These are phyloP conservation scores for Orbicella faveolata DNA, from an alignment of 64 coral and sea anemone genomes.

Conservation along the genomic window DNA sequence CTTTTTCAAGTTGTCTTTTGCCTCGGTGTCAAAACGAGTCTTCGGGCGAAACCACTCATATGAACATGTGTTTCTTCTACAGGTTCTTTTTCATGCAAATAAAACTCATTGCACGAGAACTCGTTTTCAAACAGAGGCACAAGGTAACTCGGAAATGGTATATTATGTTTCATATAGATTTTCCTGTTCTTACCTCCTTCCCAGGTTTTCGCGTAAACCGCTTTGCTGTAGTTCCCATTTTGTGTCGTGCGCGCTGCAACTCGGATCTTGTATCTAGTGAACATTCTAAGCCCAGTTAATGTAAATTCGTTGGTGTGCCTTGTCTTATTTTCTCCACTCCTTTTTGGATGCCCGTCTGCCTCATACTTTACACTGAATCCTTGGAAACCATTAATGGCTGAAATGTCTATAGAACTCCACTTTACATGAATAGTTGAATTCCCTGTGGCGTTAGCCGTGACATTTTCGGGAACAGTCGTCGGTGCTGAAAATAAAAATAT, in stretches of 20 bases:
- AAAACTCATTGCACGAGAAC: no score
- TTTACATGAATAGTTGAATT: conserved; percentile 12
- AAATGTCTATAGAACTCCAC: not conserved
- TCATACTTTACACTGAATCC: conserved; percentile 32
- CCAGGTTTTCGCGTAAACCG: not conserved
- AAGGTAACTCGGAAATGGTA: no score
- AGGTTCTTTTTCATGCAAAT: no score
- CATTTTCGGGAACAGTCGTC: conserved; percentile 1
- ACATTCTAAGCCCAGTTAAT: conserved; percentile 7
- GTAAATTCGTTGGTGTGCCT: not conserved
- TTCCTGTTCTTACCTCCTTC: conserved; percentile 38
- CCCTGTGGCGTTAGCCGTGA: not conserved
- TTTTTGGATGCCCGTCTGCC: not conserved
- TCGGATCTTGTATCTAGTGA: conserved; percentile 29
- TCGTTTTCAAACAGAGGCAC: no score
- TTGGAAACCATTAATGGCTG: not conserved
- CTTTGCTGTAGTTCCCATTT: conserved; percentile 32
- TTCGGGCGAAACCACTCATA: no score
- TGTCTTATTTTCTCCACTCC: not conserved
- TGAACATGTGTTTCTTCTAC: no score
- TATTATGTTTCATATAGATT: not conserved
- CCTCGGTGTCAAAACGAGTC: no score
- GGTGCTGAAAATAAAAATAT: conserved; percentile 22
- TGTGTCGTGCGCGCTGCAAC: conserved; percentile 31
- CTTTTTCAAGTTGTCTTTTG: no score